phyloP scores from a whole-genome alignment of 2,888 invertebrate species.

The Seladonia tumulorum region DNA sequence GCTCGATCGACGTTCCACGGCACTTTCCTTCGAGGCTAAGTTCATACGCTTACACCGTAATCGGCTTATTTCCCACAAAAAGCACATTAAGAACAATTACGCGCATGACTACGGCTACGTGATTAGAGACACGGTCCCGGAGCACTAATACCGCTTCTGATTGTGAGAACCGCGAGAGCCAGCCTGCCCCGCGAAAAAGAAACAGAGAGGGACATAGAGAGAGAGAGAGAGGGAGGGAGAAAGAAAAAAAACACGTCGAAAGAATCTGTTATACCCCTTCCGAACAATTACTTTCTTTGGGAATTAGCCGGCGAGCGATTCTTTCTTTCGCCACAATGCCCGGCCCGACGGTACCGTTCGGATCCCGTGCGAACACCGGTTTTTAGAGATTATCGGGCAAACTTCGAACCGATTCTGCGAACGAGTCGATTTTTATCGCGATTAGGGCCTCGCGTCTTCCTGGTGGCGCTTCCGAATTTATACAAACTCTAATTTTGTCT shows the following conservation, averaged over 20 bases:
- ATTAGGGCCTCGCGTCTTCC: background rate
- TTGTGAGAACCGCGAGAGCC: constrained; percentile 47
- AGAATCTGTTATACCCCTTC: constrained; percentile 48
- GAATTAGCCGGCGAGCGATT: background rate
- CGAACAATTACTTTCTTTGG: constrained; percentile 54
- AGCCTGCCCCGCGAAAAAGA: constrained; percentile 8
- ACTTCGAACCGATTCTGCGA: background rate
- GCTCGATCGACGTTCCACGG: constrained; percentile 42
- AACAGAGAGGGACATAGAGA: background rate
- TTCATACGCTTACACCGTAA: constrained; percentile 62
- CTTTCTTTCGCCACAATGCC: constrained; percentile 43
- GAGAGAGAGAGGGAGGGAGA: background rate
- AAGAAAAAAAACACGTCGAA: background rate
- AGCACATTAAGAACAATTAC: constrained; percentile 69
- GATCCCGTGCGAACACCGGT: background rate
- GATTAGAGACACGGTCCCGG: constrained; percentile 65
- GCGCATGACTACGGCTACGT: constrained; percentile 67
- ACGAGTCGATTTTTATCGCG: background rate
- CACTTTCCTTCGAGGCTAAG: constrained; percentile 54
- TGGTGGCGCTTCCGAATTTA: background rate
- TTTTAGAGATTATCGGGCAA: constrained; percentile 2
- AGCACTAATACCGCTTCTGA: constrained; percentile 66
- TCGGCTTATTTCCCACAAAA: constrained; percentile 67
- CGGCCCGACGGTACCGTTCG: constrained; percentile 37
- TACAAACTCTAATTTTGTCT: background rate